These are phyloP conservation scores for Plusia festucae DNA, from an alignment of 2,888 invertebrate species.

Conservation along the genomic window DNA sequence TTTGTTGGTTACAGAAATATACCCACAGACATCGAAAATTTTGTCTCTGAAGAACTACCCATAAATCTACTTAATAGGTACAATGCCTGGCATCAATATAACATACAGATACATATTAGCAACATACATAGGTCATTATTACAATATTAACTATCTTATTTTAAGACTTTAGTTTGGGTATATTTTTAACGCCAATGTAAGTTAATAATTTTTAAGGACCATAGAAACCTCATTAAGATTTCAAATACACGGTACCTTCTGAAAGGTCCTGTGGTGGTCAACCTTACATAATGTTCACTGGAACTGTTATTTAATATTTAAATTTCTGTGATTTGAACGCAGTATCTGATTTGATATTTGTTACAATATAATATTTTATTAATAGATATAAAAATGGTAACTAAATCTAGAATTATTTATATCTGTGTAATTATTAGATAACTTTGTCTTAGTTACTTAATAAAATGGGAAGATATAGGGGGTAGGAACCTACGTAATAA, in stretches of 20 bases:
- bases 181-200: neutral
- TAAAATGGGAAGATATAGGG: too few species aligned
- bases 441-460: too few species aligned
- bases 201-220: neutral
- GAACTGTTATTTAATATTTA: too few species aligned
- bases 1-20: too few species aligned
- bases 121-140: slow-evolving; percentile 25
- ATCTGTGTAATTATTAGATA: too few species aligned
- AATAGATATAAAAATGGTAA: neutral
- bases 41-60: too few species aligned
- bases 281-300: neutral
- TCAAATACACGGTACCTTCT: neutral
- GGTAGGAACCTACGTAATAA: too few species aligned
- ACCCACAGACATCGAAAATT: too few species aligned
- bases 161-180: slow-evolving; percentile 6
- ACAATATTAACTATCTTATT: slow-evolving; percentile 6
- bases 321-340: too few species aligned
- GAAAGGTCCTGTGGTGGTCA: neutral
- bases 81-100: slow-evolving; percentile 63
- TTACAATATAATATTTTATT: neutral
- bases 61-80: slow-evolving; percentile 51
- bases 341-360: neutral
- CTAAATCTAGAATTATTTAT: too few species aligned
- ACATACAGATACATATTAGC: slow-evolving; percentile 40
- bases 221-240: neutral